These are phyloP conservation scores for Pteronura brasiliensis DNA, from an alignment of 2,113 vertebrate species.

Conservation along the genomic window DNA sequence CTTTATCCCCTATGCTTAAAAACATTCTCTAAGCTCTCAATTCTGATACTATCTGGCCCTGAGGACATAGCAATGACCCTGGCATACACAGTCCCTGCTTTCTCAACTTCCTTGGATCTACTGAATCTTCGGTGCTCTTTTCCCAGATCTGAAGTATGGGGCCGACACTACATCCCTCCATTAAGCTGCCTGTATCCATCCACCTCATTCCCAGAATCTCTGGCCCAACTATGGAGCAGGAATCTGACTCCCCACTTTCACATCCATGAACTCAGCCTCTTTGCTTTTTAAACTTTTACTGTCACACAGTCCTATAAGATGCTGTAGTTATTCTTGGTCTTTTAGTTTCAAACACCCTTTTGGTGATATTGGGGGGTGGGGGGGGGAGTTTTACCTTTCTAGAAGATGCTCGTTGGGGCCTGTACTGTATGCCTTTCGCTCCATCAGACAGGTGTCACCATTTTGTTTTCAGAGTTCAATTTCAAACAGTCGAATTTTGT, in stretches of 20 bases:
- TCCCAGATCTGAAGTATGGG: neutral
- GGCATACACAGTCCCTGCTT: neutral
- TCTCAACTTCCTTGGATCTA: neutral
- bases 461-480: neutral
- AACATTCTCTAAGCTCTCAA: neutral
- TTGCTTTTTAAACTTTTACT: neutral
- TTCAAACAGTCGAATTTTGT: neutral
- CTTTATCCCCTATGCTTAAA: neutral
- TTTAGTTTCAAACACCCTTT: neutral
- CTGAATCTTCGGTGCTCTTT: neutral
- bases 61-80: neutral
- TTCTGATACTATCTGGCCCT: neutral
- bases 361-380: neutral
- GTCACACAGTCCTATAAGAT: neutral
- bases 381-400: neutral
- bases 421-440: neutral
- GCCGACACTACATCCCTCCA: neutral
- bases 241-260: neutral
- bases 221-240: neutral
- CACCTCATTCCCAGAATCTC: neutral
- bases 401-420: neutral
- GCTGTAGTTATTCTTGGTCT: neutral
- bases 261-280: neutral
- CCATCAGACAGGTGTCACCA: neutral
- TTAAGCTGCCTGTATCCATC: neutral